Conservation (phyloP, 2,797 vertebrate genomes). For the Takifugu ocellatus region DNA sequence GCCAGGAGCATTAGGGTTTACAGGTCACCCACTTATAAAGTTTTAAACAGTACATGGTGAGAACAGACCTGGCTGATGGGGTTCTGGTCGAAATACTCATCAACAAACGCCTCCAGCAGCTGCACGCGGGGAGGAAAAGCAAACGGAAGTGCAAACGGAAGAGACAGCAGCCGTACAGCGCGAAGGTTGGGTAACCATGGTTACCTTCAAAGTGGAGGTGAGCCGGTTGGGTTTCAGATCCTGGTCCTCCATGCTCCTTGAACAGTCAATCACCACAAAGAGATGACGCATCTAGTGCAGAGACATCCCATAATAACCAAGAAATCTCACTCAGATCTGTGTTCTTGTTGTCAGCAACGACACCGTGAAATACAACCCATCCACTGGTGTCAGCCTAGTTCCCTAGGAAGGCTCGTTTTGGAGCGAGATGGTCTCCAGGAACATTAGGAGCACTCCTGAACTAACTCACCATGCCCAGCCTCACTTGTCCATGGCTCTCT, state of each 20-base stretch:
- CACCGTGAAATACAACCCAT: background rate
- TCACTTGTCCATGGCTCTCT: slow-evolving; percentile 90
- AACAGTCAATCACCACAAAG: slow-evolving; percentile 89
- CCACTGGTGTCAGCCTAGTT: background rate
- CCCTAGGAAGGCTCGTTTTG: no score
- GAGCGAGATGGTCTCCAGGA: no score
- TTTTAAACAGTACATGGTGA: background rate
- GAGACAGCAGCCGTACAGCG: background rate
- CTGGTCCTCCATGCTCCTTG: slow-evolving; percentile 97
- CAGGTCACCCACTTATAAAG: background rate
- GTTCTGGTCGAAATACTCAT: slow-evolving; percentile 98
- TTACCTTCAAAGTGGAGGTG: slow-evolving; percentile 80
- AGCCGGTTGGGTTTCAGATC: slow-evolving; percentile 93
- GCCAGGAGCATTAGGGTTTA: background rate
- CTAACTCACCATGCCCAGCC: slow-evolving; percentile 91
- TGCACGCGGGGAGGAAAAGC: slow-evolving; percentile 48
- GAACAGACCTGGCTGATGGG: slow-evolving; percentile 93
- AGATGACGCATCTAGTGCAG: slow-evolving; percentile 91
- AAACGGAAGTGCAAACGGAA: background rate
- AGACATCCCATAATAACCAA: background rate
- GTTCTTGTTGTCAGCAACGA: background rate
- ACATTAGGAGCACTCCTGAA: no score
- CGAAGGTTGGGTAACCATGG: background rate
- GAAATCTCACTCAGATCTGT: no score
- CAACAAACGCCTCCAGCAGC: slow-evolving; percentile 92